These are phyloP conservation scores for Xenopus laevis DNA, from an alignment of 2,113 vertebrate genomes.

Conservation along the genomic window DNA sequence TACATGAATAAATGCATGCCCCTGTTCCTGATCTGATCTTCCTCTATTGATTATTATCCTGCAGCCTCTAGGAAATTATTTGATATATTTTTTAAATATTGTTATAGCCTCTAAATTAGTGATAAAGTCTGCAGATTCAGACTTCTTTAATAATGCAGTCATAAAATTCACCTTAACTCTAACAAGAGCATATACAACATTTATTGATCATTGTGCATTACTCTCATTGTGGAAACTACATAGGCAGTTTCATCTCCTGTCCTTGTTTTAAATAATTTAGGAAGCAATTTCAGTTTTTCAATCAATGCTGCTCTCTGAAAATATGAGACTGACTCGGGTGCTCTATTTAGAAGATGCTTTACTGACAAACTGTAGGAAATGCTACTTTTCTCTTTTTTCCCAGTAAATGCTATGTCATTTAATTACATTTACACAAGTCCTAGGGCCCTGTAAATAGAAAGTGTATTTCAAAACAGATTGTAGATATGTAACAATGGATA, in stretches of 20 bases:
- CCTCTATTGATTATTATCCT: not conserved
- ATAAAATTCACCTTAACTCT: conserved; percentile 48
- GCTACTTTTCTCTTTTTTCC: not conserved
- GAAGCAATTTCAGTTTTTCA: conserved; percentile 41
- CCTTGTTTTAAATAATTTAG: conserved; percentile 58
- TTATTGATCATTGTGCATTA: conserved; percentile 55
- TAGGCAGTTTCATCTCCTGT: conserved; percentile 53
- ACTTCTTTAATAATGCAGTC: conserved; percentile 51
- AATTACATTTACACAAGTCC: no score
- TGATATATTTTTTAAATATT: conserved; percentile 40
- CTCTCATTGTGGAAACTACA: conserved; percentile 38
- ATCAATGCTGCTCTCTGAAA: conserved; percentile 19
- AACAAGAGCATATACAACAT: conserved; percentile 40
- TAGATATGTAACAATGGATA: no score
- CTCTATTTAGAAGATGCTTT: conserved; percentile 23
- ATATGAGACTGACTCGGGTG: conserved; percentile 25
- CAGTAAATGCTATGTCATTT: no score
- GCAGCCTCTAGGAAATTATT: conserved; percentile 24
- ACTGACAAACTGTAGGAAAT: conserved; percentile 15
- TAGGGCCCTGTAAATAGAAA: no score
- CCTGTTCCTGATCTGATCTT: not conserved
- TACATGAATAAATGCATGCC: conserved; percentile 4
- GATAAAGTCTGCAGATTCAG: conserved; percentile 48
- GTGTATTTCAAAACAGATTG: no score
- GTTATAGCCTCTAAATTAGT: conserved; percentile 53